Conservation (phyloP, 92 coral and sea anemone species). For the Pocillopora meandrina region DNA sequence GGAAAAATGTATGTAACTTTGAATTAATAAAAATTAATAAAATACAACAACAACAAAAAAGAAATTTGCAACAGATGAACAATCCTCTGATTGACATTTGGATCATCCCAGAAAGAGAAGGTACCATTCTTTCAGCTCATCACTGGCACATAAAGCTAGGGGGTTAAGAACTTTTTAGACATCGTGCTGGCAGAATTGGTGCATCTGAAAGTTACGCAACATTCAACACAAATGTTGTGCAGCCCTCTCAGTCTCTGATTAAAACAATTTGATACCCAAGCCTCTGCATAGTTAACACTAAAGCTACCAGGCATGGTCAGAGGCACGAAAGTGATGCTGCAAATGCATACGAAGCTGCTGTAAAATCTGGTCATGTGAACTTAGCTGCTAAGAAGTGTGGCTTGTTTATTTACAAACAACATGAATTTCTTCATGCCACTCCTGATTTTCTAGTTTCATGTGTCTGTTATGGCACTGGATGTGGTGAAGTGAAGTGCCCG, state of each 20-base stretch:
- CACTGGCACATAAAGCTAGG: slow-evolving; percentile 21
- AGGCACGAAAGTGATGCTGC: slow-evolving; percentile 54
- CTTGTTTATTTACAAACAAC: slow-evolving; percentile 36
- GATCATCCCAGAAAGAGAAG: too few species aligned
- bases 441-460: slow-evolving; percentile 70
- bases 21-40: too few species aligned
- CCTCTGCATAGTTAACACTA: slow-evolving; percentile 35
- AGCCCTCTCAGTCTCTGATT: slow-evolving; percentile 54
- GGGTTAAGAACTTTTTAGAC: slow-evolving; percentile 34
- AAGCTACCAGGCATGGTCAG: slow-evolving; percentile 55
- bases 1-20: too few species aligned
- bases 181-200: slow-evolving; percentile 37
- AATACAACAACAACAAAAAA: too few species aligned
- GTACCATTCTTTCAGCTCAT: too few species aligned
- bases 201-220: slow-evolving; percentile 53
- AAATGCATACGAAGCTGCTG: slow-evolving; percentile 28
- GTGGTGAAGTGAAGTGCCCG: slow-evolving; percentile 68
- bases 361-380: slow-evolving; percentile 43
- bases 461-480: slow-evolving; percentile 65
- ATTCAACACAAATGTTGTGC: slow-evolving; percentile 39
- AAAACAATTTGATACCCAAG: slow-evolving; percentile 55
- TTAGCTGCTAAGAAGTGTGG: slow-evolving; percentile 48
- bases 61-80: too few species aligned
- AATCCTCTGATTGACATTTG: too few species aligned
- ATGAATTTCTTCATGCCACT: slow-evolving; percentile 74